Evolutionary conservation across 2,797 vertebrate genomes (phyloP).

Genomic region (Tapirus indicus): DNA sequence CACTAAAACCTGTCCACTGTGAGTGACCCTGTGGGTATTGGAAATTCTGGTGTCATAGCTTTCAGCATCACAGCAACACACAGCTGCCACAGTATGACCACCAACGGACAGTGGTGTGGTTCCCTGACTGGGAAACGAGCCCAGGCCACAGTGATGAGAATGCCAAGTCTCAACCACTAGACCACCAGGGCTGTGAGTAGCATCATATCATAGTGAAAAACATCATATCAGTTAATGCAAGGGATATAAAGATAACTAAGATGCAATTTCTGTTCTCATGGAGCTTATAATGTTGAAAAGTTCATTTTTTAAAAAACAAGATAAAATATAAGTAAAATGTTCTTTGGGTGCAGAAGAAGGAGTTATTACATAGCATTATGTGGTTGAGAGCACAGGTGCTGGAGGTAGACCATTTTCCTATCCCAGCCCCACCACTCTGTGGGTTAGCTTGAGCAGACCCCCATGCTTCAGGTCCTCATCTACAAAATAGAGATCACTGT

Average conservation of each 20-base stretch:
- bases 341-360: neutral
- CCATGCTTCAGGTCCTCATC: neutral
- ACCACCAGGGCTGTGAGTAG: neutral
- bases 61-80: no score
- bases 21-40: no score
- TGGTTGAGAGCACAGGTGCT: fast-evolving
- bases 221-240: neutral
- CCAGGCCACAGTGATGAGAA: no score
- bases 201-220: neutral
- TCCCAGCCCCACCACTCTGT: neutral
- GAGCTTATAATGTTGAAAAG: neutral
- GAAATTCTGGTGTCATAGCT: no score
- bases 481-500: neutral
- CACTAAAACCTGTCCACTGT: no score
- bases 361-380: fast-evolving
- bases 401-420: no score
- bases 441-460: no score
- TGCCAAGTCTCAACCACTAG: no score
- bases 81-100: no score
- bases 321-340: neutral
- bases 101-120: no score
- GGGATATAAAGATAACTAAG: neutral
- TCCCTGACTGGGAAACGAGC: no score
- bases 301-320: neutral
- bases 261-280: neutral